phyloP scores from a whole-genome alignment of 92 coral and sea anemone species.

The Paramuricea clavata region DNA sequence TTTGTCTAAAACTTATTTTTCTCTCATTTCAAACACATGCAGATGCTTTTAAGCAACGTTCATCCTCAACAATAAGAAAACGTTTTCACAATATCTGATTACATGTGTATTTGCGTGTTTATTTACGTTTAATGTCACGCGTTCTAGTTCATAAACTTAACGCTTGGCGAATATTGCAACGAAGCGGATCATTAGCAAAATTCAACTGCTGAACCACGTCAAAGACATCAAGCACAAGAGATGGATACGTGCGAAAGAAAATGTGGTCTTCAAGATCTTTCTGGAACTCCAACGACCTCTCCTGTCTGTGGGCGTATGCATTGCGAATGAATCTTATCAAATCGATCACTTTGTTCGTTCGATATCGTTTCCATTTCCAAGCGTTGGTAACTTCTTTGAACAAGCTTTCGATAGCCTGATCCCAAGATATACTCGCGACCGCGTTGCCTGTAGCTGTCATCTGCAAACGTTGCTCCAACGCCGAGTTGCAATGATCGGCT shows the following conservation, averaged over 20 bases:
- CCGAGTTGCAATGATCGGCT: not conserved
- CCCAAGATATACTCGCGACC: conserved; percentile 30
- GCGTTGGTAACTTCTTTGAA: conserved; percentile 44
- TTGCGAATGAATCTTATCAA: conserved; percentile 76
- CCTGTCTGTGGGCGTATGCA: conserved; percentile 48
- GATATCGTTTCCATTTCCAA: conserved; percentile 12
- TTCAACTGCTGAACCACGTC: conserved; percentile 1
- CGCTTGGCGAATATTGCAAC: not conserved
- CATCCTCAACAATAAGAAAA: no score
- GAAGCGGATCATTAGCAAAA: not conserved
- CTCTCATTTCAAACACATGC: no score
- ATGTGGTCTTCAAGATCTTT: conserved; percentile 34
- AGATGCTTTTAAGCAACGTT: no score
- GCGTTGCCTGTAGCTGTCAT: conserved; percentile 33
- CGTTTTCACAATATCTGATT: no score
- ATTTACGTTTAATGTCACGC: no score
- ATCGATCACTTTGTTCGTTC: conserved; percentile 63
- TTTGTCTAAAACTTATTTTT: no score
- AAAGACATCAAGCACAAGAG: conserved; percentile 60
- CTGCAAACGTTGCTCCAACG: conserved; percentile 7
- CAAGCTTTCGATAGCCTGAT: conserved; percentile 21
- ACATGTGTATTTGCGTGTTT: no score
- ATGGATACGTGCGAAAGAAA: conserved; percentile 54
- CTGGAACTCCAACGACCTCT: not conserved
- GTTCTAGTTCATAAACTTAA: not conserved